Evolutionary conservation across 1,140 invertebrate species (phyloP).

Genomic region (Dolichoris vasculosae): DNA sequence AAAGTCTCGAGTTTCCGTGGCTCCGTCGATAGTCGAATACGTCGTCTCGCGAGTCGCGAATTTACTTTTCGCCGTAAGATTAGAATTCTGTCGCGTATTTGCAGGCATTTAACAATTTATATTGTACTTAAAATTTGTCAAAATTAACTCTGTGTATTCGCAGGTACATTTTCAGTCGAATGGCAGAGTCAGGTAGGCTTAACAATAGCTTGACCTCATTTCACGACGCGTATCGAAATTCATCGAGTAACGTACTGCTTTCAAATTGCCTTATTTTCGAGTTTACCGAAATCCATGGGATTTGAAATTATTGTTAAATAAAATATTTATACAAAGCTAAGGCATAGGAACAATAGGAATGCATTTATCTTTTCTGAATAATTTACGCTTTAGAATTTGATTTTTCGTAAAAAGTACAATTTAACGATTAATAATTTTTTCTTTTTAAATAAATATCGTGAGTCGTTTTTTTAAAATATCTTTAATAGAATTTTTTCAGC

Average conservation of each 20-base stretch:
- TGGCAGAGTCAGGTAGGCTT: neutral
- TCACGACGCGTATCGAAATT: neutral
- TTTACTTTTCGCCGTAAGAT: too few relatives aligned
- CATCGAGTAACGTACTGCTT: neutral
- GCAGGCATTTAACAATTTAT: neutral
- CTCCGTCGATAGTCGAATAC: neutral
- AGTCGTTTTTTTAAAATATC: too few relatives aligned
- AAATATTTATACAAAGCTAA: neutral
- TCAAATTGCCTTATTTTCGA: neutral
- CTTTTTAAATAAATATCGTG: too few relatives aligned
- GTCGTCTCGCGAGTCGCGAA: neutral
- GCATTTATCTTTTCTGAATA: neutral
- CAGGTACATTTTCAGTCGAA: neutral
- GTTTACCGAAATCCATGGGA: neutral
- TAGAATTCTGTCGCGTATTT: neutral
- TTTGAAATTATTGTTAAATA: neutral
- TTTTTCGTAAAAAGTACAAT: too few relatives aligned
- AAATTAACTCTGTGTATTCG: neutral
- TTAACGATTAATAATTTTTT: too few relatives aligned
- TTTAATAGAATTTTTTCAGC: too few relatives aligned
- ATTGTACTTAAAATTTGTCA: too few relatives aligned
- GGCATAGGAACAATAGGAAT: neutral
- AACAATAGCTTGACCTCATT: neutral
- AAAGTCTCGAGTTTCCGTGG: too few relatives aligned
- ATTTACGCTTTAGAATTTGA: too few relatives aligned